Evolutionary conservation across 2,888 invertebrate species (phyloP).

Genomic region (Oscheius sp.): DNA sequence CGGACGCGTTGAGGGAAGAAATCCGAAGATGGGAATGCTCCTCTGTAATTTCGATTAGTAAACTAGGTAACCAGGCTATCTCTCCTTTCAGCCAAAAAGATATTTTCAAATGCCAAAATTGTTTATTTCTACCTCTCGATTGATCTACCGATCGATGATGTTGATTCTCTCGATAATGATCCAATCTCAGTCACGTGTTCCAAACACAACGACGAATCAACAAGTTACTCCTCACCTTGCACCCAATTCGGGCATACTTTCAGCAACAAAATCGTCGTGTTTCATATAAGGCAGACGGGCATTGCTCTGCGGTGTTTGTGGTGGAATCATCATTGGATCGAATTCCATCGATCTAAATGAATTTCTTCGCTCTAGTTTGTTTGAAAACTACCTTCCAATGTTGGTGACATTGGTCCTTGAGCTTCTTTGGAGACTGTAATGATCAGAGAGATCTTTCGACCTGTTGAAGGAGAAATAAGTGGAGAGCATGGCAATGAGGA

Average conservation of each 20-base stretch:
- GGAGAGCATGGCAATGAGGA: conserved; percentile 64
- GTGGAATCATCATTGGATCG: conserved; percentile 60
- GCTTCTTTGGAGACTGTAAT: conserved; percentile 62
- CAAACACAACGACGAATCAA: not conserved
- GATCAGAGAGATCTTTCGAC: conserved; percentile 58
- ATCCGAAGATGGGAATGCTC: conserved; percentile 57
- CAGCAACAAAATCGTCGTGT: conserved; percentile 55
- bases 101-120: not conserved
- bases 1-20: conserved; percentile 58
- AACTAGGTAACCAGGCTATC: not conserved
- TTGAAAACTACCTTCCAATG: conserved; percentile 57
- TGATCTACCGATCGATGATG: too few species aligned
- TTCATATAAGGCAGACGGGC: conserved; percentile 38
- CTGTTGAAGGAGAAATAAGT: conserved; percentile 64
- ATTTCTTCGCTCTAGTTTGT: too few species aligned
- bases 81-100: not conserved
- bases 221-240: conserved; percentile 3
- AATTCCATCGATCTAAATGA: conserved; percentile 69
- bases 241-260: conserved; percentile 67
- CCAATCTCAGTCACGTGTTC: not conserved
- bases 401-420: conserved; percentile 69
- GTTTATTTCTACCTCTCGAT: not conserved
- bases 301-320: conserved; percentile 55
- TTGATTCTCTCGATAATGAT: not conserved
- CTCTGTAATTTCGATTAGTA: conserved; percentile 30